These are phyloP conservation scores for Cabera pusaria DNA, from an alignment of 2,888 invertebrate genomes.

Conservation along the genomic window DNA sequence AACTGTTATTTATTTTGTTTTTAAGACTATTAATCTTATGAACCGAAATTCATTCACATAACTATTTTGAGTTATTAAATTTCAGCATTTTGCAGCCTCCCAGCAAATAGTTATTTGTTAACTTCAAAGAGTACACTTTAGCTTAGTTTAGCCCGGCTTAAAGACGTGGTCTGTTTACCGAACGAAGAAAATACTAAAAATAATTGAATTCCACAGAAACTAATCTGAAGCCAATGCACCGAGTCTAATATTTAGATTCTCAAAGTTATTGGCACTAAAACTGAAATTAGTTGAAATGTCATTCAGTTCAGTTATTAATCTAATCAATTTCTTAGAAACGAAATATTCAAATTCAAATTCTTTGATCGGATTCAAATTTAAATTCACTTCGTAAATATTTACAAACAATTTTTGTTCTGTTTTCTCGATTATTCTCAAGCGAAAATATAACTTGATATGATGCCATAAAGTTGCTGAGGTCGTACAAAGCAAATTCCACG, in stretches of 20 bases:
- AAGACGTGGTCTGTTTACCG: slow-evolving; percentile 14
- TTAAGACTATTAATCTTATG: background rate
- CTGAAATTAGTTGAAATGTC: background rate
- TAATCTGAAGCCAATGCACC: slow-evolving; percentile 10
- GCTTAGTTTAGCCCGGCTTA: slow-evolving; percentile 7
- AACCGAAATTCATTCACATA: background rate
- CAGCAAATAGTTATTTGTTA: slow-evolving; percentile 13
- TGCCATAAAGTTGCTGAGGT: no score
- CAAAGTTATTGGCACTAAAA: slow-evolving; percentile 5
- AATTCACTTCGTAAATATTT: slow-evolving; percentile 4
- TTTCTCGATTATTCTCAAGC: no score
- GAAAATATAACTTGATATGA: no score
- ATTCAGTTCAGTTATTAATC: slow-evolving; percentile 2
- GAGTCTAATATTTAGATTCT: background rate
- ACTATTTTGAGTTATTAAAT: slow-evolving; percentile 13
- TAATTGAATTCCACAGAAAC: slow-evolving; percentile 15
- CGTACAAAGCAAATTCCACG: no score
- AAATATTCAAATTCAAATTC: background rate
- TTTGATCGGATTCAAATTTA: no score
- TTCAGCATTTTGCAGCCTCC: slow-evolving; percentile 3
- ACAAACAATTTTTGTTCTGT: slow-evolving; percentile 1
- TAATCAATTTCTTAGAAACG: slow-evolving; percentile 2
- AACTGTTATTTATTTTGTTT: background rate
- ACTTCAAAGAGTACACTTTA: slow-evolving; percentile 9
- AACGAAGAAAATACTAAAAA: slow-evolving; percentile 2